Base-by-base conservation (phyloP, 1,140 invertebrate genomes). In the Colletes latitarsis region DNA sequence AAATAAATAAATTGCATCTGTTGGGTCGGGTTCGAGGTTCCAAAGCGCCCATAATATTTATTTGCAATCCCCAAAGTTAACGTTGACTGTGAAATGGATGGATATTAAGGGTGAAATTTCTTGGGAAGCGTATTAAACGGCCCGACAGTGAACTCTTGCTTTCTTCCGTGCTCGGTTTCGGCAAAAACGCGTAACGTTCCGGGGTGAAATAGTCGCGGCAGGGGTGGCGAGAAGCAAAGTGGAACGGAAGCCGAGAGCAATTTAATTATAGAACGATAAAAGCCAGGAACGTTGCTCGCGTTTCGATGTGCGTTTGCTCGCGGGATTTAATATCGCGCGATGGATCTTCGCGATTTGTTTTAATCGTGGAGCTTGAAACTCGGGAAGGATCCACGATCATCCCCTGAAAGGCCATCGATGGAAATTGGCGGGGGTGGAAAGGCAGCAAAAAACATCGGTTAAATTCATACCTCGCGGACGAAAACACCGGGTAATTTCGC, bases 251-350 rank as follows among this genome's bases (percentile, higher is more conserved):
- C 14, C 58, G 67, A 68, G 55, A 62, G 67, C 66, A 77, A 77
- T 77, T 74, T 74, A 74, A 74, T 74, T 74, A 64, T 53, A 46
- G 57, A 21, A 46, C 60, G 72, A 75, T 46, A 53, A 66, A 64
- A 19, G 60, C 14, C 41, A 15, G 49, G 19, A 53, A n/a, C 60
- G 72, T 30, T 21, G 21, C 10, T 41, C 46, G 43, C 30, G 60
- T 41, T 64, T 10, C 43, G 72, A 73, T 58, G 57, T 6, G 57
- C 63, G 46, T 64, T 64, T 64, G 60, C 46, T 43, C 72, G 72
- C n/a, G 62, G 55, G 73, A 75, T 67, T 75, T 75, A 75, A 67
- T 75, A 57, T 64, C 62, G n/a, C 49, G 12, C 64, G 62, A 57
- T 43, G 73, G 14, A 75, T 75, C 49, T 9, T 43, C 49, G 46